Base-by-base conservation (phyloP, 2,113 vertebrate species). In the Pseudopodoces humilis region DNA sequence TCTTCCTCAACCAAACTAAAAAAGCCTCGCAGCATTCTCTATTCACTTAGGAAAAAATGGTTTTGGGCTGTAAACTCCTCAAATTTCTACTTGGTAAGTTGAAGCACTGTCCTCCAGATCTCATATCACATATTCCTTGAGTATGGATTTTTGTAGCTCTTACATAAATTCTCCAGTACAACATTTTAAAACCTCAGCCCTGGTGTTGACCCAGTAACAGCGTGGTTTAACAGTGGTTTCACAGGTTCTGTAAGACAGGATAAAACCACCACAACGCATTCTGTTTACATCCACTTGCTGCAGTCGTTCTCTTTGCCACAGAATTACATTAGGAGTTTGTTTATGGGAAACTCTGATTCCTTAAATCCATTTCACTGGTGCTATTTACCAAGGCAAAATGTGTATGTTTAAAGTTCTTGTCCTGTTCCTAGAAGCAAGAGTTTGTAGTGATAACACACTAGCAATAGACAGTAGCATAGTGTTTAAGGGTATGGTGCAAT, bases 1-100 rank as follows among this genome's bases (percentile, higher is more conserved):
- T 28, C 44, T 69, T 72, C 76, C 21, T 63, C 37, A 71, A 56
- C 7, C 33, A 53, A 44, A 72, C 11, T 11, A 10, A 49, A 81
- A 67, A 62, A 65, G 33, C 33, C 37, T 77, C 0, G 0, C 30
- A 70, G 18, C 33, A 53, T 27, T 55, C n/a, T 7, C 28, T 33
- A 8, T 4, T 35, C 28, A 70, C 27, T 62, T 55, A 15, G 18
- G 5, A 23, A 63, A 63, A 71, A 43, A 27, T 43, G 17, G 7
- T 5, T 69, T 72, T 28, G 11, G 4, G 18, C 37, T n/a, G 16
- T 50, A 55, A 15, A 22, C 7, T 30, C 15, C 43, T 62, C 2
- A 1, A 1, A 62, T 76, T 92, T 83, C 22, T 37, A 3, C 55
- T 83, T 37, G 21, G 0, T 27, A 37, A 71, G 2, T 33, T 11